Evolutionary conservation across 2,888 invertebrate species (phyloP).

Genomic region (Lasioglossum marginatum): DNA sequence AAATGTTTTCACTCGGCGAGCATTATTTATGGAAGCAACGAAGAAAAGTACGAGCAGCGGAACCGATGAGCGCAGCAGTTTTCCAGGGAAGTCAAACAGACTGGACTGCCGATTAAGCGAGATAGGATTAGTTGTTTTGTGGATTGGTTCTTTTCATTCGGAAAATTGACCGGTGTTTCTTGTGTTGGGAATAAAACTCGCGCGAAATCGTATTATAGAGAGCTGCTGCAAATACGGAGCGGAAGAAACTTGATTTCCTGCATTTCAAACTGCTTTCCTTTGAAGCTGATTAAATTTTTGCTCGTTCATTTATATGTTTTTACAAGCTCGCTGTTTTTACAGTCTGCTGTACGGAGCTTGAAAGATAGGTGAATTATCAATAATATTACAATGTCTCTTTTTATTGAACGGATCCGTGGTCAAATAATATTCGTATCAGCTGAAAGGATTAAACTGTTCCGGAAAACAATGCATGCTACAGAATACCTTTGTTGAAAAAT

Average conservation of each 20-base stretch:
- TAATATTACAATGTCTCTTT: not conserved
- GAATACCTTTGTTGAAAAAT: not conserved
- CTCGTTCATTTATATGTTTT: not conserved
- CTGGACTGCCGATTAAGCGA: constrained; percentile 14
- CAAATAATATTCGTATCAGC: not conserved
- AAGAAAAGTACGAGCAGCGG: not conserved
- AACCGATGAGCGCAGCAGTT: not conserved
- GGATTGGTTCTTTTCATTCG: constrained; percentile 9
- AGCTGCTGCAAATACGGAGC: not conserved
- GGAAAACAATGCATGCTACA: not conserved
- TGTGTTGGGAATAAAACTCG: constrained; percentile 14
- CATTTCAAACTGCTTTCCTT: not conserved
- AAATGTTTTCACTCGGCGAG: not conserved
- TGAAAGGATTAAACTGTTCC: not conserved
- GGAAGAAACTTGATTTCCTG: not conserved
- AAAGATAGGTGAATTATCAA: not conserved
- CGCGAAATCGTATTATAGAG: constrained; percentile 24
- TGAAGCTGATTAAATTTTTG: not conserved
- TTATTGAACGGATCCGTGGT: not conserved
- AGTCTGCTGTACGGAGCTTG: not conserved
- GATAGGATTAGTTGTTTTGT: constrained; percentile 14
- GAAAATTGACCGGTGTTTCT: constrained; percentile 17
- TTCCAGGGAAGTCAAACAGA: constrained; percentile 18
- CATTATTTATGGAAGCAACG: constrained; percentile 10
- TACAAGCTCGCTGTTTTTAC: not conserved